Evolutionary conservation across 2,797 vertebrate genomes (phyloP), one percentile per base, ranked within the genome.

Genomic region (Pseudochromis fuscus): DNA sequence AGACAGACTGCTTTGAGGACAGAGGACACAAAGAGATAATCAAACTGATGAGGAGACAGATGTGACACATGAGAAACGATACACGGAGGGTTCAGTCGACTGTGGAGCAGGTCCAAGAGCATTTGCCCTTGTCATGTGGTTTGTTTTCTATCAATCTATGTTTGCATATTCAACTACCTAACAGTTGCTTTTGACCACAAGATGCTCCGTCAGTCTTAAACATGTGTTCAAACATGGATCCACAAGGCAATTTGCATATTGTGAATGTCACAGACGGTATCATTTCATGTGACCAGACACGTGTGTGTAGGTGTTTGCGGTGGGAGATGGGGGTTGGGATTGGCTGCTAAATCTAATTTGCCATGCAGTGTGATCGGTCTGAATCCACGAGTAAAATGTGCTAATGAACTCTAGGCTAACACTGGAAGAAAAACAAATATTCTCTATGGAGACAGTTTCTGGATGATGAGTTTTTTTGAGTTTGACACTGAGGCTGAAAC

Each of bases 361-460:
- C 52, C 38, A 84, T 87, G 79, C 77, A 82, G 87, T 25, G 83
- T 72, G 72, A 91, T 85, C 58, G 53, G 38, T 71, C 57, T 87
- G 65, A 59, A 77, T 69, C 67, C 77, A 16, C 24, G 66, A 59
- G 45, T 65, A 63, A 70, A 72, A 86, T 61, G 77, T 87, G 78
- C 30, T 81, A 87, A 86, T 84, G 69, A 88, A 73, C 67, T 38
- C 53, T 40, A n/a, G 55, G 48, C 75, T 74, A 63, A 75, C 67
- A 46, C 48, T 61, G 59, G 61, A 53, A 40, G n/a, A 72, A 67
- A 46, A 27, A 38, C 23, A 58, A 49, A 1, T 13, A 53, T 65
- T 64, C 49, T 25, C 27, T n/a, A 6, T 56, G 27, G 21, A 58
- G 46, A 81, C 53, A 48, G 1, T 23, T 24, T 70, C 23, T 48